Evolutionary conservation across 2,888 invertebrate species (phyloP).

Genomic region (Plebejus argus): DNA sequence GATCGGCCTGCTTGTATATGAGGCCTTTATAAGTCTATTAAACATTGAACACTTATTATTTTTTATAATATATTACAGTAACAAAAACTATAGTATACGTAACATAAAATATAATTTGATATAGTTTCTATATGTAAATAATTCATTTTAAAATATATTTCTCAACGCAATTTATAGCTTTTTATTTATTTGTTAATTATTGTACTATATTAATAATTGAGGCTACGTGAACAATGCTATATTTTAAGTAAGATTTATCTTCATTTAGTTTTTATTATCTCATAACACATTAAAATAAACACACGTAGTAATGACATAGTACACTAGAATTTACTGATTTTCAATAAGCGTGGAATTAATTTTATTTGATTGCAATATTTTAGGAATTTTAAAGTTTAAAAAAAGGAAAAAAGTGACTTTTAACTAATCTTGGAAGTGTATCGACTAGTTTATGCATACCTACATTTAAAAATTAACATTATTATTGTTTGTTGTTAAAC

Average conservation of each 20-base stretch:
- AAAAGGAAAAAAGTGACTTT: neutral
- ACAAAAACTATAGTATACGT: neutral
- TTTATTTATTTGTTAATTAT: slow-evolving; percentile 8
- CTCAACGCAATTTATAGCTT: neutral
- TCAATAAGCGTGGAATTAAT: neutral
- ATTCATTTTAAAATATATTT: slow-evolving; percentile 7
- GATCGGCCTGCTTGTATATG: neutral
- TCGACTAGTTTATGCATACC: neutral
- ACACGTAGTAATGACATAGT: neutral
- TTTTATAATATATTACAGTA: slow-evolving; percentile 12
- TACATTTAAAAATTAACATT: neutral
- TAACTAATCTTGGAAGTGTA: neutral
- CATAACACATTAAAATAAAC: neutral
- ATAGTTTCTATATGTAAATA: slow-evolving; percentile 1
- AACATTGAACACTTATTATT: slow-evolving; percentile 15
- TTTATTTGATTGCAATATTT: neutral
- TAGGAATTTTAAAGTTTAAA: neutral
- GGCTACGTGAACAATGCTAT: neutral
- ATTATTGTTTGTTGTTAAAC: neutral
- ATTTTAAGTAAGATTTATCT: neutral
- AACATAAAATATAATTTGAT: slow-evolving; percentile 17
- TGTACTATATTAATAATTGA: slow-evolving; percentile 27
- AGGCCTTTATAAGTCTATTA: neutral
- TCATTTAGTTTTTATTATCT: neutral
- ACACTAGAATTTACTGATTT: neutral